Conservation (phyloP, 2,113 vertebrate genomes). For the Manacus vitellinus region DNA sequence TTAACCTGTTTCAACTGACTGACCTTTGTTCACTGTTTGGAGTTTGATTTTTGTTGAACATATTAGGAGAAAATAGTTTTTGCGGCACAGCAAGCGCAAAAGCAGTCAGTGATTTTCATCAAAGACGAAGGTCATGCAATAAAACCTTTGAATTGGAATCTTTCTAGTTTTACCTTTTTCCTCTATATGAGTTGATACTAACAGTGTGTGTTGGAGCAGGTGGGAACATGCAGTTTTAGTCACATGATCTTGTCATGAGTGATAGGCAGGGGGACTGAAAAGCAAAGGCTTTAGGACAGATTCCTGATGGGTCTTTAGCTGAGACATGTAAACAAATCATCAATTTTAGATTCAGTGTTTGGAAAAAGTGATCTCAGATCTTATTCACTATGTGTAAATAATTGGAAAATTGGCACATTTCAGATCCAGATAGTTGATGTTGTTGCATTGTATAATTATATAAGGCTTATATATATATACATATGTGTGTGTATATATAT, state of each 20-base stretch:
- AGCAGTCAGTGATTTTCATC: slow-evolving; percentile 11
- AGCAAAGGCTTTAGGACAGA: background rate
- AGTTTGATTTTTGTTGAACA: slow-evolving; percentile 16
- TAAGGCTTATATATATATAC: background rate
- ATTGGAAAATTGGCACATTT: background rate
- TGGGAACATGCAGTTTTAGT: background rate
- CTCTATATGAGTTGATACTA: background rate
- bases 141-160: background rate
- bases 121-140: background rate
- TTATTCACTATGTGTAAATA: background rate
- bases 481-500: background rate
- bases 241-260: background rate
- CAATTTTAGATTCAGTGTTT: background rate
- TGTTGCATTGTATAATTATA: background rate
- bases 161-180: background rate
- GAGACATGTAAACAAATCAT: background rate
- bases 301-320: background rate
- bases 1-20: background rate
- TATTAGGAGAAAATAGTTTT: background rate
- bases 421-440: background rate
- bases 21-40: background rate
- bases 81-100: background rate
- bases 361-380: background rate
- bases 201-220: background rate
- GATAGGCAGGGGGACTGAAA: background rate